Percentiles rank a stretch among this genome's conserved stretches.
These are phyloP conservation scores for Todus mexicanus DNA, from an alignment of 2,797 vertebrate genomes.

Conservation along the genomic window DNA sequence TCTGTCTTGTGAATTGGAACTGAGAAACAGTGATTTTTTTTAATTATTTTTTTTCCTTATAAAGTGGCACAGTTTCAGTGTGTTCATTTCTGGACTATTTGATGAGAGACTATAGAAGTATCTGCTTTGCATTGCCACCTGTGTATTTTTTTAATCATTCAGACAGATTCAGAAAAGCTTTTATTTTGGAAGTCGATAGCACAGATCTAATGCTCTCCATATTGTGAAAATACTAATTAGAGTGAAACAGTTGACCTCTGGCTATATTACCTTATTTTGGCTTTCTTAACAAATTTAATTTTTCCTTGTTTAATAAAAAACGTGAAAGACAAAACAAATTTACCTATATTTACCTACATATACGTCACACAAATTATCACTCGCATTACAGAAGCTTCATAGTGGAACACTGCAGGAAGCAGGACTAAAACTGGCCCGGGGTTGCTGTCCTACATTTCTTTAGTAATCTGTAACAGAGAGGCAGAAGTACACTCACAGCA, in stretches of 20 bases:
- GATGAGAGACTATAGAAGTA: neutral
- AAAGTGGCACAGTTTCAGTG: neutral
- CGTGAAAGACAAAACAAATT: neutral
- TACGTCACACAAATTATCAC: neutral
- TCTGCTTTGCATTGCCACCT: neutral
- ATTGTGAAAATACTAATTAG: neutral
- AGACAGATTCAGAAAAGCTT: neutral
- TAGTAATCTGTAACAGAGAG: neutral
- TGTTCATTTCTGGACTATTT: neutral
- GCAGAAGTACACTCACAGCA: neutral
- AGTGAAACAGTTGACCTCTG: neutral
- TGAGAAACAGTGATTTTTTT: neutral
- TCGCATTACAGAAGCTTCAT: neutral
- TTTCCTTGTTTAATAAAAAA: neutral
- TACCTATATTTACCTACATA: neutral
- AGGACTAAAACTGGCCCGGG: neutral
- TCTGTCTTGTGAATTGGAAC: neutral
- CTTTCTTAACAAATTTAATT: neutral
- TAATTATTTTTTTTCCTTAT: neutral
- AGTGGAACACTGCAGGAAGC: neutral
- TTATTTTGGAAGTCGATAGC: neutral
- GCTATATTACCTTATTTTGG: neutral
- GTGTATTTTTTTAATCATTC: neutral
- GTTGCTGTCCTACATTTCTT: neutral
- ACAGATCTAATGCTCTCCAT: neutral